A percentile compares a stretch with the other conserved stretches of the same genome.
Evolutionary conservation across 2,113 vertebrate species (phyloP).

Genomic region (Peucedramus taeniatus): DNA sequence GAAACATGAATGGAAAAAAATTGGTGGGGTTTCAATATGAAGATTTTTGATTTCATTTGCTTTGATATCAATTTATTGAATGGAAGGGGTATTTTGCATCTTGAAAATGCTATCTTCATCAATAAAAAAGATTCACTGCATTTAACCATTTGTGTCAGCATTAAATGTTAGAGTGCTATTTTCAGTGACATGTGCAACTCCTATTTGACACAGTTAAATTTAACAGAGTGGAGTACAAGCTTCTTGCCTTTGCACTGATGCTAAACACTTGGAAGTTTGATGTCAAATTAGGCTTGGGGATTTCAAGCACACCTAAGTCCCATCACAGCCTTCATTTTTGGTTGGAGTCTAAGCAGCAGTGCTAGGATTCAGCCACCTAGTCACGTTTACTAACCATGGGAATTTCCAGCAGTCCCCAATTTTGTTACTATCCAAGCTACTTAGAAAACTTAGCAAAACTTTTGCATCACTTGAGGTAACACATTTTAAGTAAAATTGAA

Average conservation of each 20-base stretch:
- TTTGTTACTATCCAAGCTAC: not conserved
- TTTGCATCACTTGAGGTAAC: not conserved
- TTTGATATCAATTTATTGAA: not conserved
- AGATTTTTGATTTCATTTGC: not conserved
- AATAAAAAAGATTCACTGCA: not conserved
- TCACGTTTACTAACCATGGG: not conserved
- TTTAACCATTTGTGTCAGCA: not conserved
- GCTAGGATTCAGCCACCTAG: not conserved
- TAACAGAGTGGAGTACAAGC: not conserved
- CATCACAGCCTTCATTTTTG: not conserved
- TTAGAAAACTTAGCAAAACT: not conserved
- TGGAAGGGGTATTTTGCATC: not conserved
- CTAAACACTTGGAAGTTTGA: not conserved
- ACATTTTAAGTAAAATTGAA: not conserved
- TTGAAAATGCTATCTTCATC: not conserved
- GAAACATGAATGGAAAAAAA: not conserved
- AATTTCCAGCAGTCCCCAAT: not conserved
- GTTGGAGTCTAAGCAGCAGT: not conserved
- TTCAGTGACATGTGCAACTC: fast-evolving
- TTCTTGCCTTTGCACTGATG: not conserved
- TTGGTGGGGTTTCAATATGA: not conserved
- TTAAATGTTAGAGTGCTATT: not conserved
- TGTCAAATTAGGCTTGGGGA: not conserved
- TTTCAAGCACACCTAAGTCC: not conserved
- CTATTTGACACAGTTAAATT: not conserved